These are phyloP conservation scores for Excalfactoria chinensis DNA, from an alignment of 2,113 vertebrate genomes.

Conservation along the genomic window DNA sequence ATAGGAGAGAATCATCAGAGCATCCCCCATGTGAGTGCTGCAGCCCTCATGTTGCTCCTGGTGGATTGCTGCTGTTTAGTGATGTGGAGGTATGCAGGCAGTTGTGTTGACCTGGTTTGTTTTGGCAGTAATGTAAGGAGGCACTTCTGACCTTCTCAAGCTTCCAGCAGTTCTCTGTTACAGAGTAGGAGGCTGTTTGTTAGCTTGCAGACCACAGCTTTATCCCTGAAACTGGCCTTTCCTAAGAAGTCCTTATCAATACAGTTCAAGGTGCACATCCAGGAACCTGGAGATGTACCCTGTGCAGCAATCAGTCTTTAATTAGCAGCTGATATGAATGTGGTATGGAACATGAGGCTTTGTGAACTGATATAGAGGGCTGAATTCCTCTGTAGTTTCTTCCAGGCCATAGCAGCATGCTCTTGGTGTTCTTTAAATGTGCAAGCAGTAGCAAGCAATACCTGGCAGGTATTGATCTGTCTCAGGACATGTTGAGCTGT, in stretches of 20 bases:
- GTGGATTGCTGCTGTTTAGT: not conserved
- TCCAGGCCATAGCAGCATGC: accelerated
- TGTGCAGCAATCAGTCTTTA: not conserved
- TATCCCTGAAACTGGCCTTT: not conserved
- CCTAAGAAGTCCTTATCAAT: not conserved
- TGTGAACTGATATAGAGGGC: not conserved
- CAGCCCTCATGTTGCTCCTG: not conserved
- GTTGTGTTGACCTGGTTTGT: not conserved
- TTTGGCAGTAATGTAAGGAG: not conserved
- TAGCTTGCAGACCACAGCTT: not conserved
- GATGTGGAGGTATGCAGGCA: not conserved
- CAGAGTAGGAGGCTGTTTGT: not conserved
- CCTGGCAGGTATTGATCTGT: not conserved
- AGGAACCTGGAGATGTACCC: not conserved
- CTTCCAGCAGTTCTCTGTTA: not conserved
- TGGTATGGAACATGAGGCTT: not conserved
- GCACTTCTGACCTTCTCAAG: not conserved
- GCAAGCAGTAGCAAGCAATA: not conserved
- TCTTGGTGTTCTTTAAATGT: not conserved
- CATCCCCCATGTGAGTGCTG: not conserved
- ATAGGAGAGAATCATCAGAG: not conserved
- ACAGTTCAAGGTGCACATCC: accelerated
- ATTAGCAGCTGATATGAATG: not conserved
- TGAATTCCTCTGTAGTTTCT: not conserved
- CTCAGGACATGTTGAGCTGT: not conserved